phyloP scores from a whole-genome alignment of 1,140 invertebrate genomes.

The Centruroides vittatus region DNA sequence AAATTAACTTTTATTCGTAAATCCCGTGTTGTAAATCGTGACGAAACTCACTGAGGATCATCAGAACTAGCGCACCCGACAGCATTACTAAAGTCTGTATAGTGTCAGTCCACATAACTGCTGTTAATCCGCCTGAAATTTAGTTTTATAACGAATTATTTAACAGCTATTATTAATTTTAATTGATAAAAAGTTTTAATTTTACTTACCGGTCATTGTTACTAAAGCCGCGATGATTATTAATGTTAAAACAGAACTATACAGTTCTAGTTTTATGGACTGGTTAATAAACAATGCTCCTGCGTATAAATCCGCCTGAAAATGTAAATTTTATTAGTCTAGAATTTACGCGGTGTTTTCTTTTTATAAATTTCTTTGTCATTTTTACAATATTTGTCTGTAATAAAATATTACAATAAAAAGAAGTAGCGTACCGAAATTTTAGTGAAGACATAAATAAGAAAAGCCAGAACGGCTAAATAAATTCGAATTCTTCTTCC shows the following conservation, averaged over 20 bases:
- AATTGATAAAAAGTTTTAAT: no score
- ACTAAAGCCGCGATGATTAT: slow-evolving; percentile 33
- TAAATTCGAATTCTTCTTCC: slow-evolving; percentile 40
- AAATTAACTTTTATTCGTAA: neutral
- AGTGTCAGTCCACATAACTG: slow-evolving; percentile 40
- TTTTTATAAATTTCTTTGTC: no score
- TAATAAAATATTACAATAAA: neutral
- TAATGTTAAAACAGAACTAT: slow-evolving; percentile 31
- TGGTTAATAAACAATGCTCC: slow-evolving; percentile 40
- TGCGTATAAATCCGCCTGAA: slow-evolving; percentile 33
- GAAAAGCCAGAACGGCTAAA: slow-evolving; percentile 37
- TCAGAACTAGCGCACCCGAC: slow-evolving; percentile 25
- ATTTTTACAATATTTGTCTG: no score
- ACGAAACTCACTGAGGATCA: slow-evolving; percentile 8
- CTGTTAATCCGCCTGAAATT: slow-evolving; percentile 33
- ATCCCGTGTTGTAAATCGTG: no score
- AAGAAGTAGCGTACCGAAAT: slow-evolving; percentile 32
- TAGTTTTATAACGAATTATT: no score
- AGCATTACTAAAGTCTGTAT: slow-evolving; percentile 39
- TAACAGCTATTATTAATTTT: no score
- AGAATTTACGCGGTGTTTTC: no score
- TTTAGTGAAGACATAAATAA: slow-evolving; percentile 44
- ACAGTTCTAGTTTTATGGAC: slow-evolving; percentile 35
- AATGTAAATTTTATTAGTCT: neutral
- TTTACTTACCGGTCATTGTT: slow-evolving; percentile 30